phyloP scores from a whole-genome alignment of 2,113 vertebrate species.

The Miniopterus natalensis region DNA sequence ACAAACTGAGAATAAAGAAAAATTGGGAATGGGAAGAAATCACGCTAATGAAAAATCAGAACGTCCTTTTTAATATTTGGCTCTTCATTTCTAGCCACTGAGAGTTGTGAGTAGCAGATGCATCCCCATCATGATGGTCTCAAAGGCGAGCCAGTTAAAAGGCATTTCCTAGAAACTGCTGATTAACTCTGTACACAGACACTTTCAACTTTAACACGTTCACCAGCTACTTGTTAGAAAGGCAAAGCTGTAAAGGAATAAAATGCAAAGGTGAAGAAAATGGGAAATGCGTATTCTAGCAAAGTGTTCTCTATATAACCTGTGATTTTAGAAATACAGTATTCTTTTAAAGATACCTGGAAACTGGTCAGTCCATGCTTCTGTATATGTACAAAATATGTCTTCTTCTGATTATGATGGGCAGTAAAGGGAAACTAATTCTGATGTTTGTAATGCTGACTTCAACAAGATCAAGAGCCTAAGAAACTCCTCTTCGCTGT shows the following conservation, averaged over 20 bases:
- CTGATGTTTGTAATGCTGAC: constrained; percentile 67
- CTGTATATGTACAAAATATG: neutral
- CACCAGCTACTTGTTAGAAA: neutral
- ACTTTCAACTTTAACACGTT: neutral
- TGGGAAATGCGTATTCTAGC: neutral
- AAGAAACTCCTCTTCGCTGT: constrained; percentile 59
- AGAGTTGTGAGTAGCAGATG: neutral
- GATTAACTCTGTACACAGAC: neutral
- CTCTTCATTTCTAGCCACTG: neutral
- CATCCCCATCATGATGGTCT: neutral
- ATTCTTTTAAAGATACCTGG: neutral
- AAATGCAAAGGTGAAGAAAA: constrained; percentile 4
- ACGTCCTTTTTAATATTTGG: neutral
- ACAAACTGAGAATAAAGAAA: neutral
- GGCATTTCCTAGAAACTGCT: neutral
- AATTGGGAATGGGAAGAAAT: neutral
- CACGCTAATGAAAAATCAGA: constrained; percentile 32
- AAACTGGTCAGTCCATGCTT: neutral
- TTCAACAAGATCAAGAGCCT: constrained; percentile 67
- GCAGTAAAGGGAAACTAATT: constrained; percentile 71
- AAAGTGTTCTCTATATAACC: neutral
- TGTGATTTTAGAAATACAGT: neutral
- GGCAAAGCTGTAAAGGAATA: neutral
- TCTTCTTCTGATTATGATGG: constrained; percentile 43
- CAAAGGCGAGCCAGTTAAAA: neutral